These are phyloP conservation scores for Bombus terrestris DNA, from an alignment of 1,140 invertebrate species.

Conservation along the genomic window DNA sequence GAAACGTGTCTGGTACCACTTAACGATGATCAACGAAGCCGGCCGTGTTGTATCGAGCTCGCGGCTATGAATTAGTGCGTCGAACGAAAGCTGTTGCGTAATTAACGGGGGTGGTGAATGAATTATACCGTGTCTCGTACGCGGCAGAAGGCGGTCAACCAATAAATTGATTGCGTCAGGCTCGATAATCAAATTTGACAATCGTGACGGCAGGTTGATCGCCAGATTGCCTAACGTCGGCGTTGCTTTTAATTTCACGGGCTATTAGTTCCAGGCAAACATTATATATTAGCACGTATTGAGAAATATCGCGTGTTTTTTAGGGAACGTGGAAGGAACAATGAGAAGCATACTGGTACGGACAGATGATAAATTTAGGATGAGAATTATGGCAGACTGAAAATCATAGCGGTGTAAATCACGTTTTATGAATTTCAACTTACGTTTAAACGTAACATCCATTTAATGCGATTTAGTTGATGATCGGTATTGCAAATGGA, in stretches of 20 bases:
- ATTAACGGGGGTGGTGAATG: constrained; percentile 53
- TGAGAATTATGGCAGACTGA: too few species aligned
- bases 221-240: constrained; percentile 1
- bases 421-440: too few species aligned
- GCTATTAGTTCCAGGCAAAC: background rate
- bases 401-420: too few species aligned
- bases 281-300: background rate
- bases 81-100: constrained; percentile 38
- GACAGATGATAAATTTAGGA: too few species aligned
- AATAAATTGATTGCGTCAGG: constrained; percentile 47
- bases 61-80: constrained; percentile 31
- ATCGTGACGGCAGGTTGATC: constrained; percentile 31
- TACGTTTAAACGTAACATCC: too few species aligned
- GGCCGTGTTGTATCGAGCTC: background rate
- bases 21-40: constrained; percentile 24
- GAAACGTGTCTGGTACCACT: constrained; percentile 38
- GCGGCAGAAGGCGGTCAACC: constrained; percentile 31
- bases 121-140: constrained; percentile 30
- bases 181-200: constrained; percentile 52
- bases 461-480: background rate
- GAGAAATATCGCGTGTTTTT: background rate
- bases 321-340: background rate
- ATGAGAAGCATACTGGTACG: too few species aligned
- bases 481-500: background rate
- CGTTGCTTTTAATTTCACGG: background rate